These are phyloP conservation scores for Telmatherina bonti DNA, from an alignment of 2,797 vertebrate species.

Conservation along the genomic window DNA sequence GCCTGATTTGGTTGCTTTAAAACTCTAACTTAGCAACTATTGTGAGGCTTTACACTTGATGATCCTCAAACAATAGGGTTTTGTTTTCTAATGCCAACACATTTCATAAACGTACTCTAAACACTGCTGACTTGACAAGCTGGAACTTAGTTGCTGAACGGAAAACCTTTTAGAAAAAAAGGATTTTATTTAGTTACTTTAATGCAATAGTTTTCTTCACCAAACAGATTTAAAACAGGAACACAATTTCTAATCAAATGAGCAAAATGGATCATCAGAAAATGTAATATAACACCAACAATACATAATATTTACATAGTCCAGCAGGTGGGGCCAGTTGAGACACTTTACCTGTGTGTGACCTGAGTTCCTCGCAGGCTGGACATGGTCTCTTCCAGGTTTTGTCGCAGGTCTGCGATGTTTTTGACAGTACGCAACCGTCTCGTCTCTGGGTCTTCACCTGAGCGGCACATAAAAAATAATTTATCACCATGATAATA, in stretches of 20 bases:
- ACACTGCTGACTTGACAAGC: not conserved
- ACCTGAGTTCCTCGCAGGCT: slow-evolving; percentile 96
- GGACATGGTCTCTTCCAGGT: slow-evolving; percentile 98
- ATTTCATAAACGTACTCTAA: not conserved
- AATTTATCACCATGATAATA: not conserved
- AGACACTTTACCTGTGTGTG: slow-evolving; percentile 89
- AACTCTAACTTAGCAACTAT: slow-evolving; percentile 32
- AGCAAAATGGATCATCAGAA: not conserved
- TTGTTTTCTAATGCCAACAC: slow-evolving; percentile 34
- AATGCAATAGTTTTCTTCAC: not conserved
- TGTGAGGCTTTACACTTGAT: slow-evolving; percentile 36
- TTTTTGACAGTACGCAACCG: slow-evolving; percentile 94
- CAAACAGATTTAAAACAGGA: not conserved
- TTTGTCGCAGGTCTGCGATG: slow-evolving; percentile 96
- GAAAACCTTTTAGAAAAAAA: no score
- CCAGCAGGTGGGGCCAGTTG: not conserved
- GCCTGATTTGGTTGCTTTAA: slow-evolving; percentile 38
- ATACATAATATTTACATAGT: not conserved
- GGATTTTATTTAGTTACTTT: not conserved
- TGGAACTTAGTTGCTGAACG: not conserved
- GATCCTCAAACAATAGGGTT: slow-evolving; percentile 39
- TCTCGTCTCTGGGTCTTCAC: slow-evolving; percentile 93
- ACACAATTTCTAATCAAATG: not conserved
- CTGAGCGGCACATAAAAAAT: slow-evolving; percentile 67
- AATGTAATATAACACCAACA: not conserved